Base-by-base conservation (phyloP, 2,113 vertebrate species). In the Phocoena sinus region DNA sequence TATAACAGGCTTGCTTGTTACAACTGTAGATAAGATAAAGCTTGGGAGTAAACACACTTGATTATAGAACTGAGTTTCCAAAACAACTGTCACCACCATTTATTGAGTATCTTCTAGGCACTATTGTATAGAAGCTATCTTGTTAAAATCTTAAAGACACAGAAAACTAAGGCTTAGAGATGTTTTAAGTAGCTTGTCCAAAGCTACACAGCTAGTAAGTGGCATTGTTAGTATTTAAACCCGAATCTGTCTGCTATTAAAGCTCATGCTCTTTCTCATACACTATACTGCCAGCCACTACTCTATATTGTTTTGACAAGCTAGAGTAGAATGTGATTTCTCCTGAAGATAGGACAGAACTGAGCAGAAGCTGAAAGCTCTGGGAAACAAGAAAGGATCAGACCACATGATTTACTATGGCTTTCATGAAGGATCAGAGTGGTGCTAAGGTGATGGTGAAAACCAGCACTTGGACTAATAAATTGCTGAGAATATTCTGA, bases 31-130 rank as follows among this genome's bases (percentile, higher is more conserved):
- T 92, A 94, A 91, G 88, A 95, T 85, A 97, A 95, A 50, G 28
- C 33, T 87, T 18, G 58, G 77, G 28, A 92, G n/a, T 41, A 90
- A 84, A 84, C 8, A 76, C 92, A 70, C 53, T 91, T 90, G 79
- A 91, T 88, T 36, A 95, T 31, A 96, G 33, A 95, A 97, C 17
- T 85, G 50, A 65, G 33, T 91, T 97, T 93, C 23, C 83, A 90
- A 96, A 96, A 93, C 91, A 91, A 85, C 44, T 73, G 62, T 60
- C 50, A 92, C 5, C 13, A 73, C 62, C n/a, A 68, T 58, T 86
- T 93, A 89, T 26, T 96, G 87, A 87, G 17, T 71, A 82, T 83
- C 23, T 86, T 93, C 41, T 63, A 77, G 87, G 80, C 18, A 87
- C 18, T 94, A 87, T 15, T 93, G 5, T 68, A 94, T 21, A 81